Evolutionary conservation across 1,140 invertebrate genomes (phyloP), one percentile per base, ranked within the genome.

Genomic region (Pachyrhynchus sulphureomaculatus): DNA sequence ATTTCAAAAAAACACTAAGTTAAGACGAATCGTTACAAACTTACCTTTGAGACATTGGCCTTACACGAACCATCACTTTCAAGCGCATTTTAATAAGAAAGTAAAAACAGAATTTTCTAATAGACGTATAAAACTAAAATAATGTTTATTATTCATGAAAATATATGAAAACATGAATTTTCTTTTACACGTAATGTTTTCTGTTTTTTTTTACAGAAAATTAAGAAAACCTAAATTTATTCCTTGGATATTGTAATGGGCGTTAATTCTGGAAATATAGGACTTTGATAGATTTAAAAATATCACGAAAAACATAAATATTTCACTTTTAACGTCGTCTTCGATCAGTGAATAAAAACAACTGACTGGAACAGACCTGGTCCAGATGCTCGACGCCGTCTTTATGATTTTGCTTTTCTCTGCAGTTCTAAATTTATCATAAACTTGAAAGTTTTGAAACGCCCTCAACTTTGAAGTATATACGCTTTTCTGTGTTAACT

Each of bases 11-110:
- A n/a, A n/a, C n/a, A n/a, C n/a, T n/a, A n/a, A n/a, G n/a, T n/a
- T n/a, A n/a, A n/a, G 15, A 58, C 18, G 18, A 34, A 26, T 42
- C 24, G 21, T 15, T 15, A 23, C 48, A 58, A 44, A 72, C 75
- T 78, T 75, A 82, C 82, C 79, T 79, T 59, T 74, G 63, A 20
- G 81, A 82, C 18, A 83, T 72, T 10, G 82, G 82, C 62, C 82
- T 73, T 9, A 82, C 76, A 49, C 82, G 69, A 3, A 83, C 72
- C n/a, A 81, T 81, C 58, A 83, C 82, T 66, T 81, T 82, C 32
- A 83, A 51, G 10, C 47, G 32, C 56, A 59, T 59, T 9, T 23
- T 49, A 10, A n/a, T 29, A 29, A 29, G 12, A 29, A 29, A 29
- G 26, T 29, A 29, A 9, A 29, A 2, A 29, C 1, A 29, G n/a